Evolutionary conservation across 2,113 vertebrate genomes (phyloP).

Genomic region (Zosterops borbonicus): DNA sequence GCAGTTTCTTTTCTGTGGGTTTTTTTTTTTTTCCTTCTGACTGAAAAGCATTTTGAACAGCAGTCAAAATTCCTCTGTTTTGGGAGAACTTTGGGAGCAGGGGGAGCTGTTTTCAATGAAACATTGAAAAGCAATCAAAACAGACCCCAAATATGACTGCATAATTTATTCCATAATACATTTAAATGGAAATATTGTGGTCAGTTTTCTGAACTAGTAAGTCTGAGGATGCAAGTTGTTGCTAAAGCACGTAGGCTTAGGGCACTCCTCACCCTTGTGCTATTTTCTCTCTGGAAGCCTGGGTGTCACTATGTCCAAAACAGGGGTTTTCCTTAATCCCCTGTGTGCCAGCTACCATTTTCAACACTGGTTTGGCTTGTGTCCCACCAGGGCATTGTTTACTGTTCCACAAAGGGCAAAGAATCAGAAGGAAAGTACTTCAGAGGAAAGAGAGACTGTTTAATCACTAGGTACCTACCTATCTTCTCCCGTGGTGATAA

Average conservation of each 20-base stretch:
- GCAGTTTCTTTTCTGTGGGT: not conserved
- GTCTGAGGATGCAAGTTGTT: not conserved
- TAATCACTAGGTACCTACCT: not conserved
- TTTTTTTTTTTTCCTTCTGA: not conserved
- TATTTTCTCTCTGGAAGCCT: not conserved
- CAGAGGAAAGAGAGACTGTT: not conserved
- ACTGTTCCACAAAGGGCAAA: not conserved
- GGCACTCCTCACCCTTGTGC: not conserved
- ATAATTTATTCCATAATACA: not conserved
- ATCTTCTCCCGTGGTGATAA: not conserved
- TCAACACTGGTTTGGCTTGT: not conserved
- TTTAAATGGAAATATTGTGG: not conserved
- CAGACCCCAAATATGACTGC: not conserved
- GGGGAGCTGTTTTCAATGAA: not conserved
- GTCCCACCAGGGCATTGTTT: not conserved
- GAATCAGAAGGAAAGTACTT: not conserved
- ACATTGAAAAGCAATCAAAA: not conserved
- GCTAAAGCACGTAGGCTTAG: not conserved
- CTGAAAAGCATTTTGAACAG: not conserved
- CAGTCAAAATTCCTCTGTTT: not conserved
- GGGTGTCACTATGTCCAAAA: not conserved
- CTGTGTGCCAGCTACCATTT: not conserved
- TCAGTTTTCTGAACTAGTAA: not conserved
- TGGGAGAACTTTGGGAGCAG: not conserved
- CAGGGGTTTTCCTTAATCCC: not conserved